These are phyloP conservation scores for Penelope pileata DNA, from an alignment of 2,113 vertebrate genomes.

Conservation along the genomic window DNA sequence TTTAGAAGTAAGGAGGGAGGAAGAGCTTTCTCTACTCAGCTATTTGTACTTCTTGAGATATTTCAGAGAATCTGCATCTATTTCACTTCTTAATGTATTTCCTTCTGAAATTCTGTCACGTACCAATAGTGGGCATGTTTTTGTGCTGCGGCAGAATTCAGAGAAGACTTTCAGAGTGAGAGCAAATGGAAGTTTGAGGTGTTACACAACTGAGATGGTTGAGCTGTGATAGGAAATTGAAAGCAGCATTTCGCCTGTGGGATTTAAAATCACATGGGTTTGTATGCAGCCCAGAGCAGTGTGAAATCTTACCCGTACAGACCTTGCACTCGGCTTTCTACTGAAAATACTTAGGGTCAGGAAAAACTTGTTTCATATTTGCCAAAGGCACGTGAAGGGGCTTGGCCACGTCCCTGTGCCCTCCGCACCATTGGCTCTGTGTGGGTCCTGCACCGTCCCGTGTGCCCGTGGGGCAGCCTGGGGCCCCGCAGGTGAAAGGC, in stretches of 20 bases:
- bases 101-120: background rate
- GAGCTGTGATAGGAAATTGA: background rate
- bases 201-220: conserved; percentile 1
- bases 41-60: background rate
- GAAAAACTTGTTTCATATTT: conserved; percentile 43
- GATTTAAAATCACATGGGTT: background rate
- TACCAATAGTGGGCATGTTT: background rate
- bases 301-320: background rate
- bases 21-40: background rate
- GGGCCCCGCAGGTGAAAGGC: background rate
- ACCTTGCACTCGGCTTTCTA: background rate
- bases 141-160: background rate
- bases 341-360: background rate
- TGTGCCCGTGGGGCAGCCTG: background rate
- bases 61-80: background rate
- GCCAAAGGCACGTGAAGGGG: background rate
- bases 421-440: background rate
- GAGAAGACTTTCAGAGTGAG: background rate
- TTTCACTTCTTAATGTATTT: background rate
- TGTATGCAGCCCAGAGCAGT: background rate
- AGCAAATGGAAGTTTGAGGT: background rate
- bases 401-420: background rate
- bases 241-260: conserved; percentile 5
- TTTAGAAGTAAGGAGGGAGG: background rate
- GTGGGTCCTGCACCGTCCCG: background rate